These are phyloP conservation scores for Tetragonisca angustula DNA, from an alignment of 2,888 invertebrate species.

Conservation along the genomic window DNA sequence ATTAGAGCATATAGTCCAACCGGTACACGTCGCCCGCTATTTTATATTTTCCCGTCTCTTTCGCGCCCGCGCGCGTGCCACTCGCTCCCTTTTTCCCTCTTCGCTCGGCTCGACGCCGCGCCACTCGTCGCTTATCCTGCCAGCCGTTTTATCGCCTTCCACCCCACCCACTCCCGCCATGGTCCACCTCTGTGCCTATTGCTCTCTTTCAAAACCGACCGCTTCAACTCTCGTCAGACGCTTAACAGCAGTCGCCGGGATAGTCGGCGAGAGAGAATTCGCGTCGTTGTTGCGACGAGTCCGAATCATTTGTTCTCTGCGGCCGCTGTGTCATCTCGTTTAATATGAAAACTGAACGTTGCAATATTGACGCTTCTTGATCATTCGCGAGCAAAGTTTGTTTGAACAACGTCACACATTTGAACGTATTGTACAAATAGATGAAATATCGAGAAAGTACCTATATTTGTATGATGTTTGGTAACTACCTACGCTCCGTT, in stretches of 20 bases:
- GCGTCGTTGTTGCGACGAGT: neutral
- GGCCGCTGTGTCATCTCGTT: no score
- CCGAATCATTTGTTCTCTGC: no score
- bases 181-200: constrained; percentile 4
- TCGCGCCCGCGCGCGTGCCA: constrained; percentile 40
- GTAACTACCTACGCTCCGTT: no score
- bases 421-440: no score
- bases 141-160: constrained; percentile 58
- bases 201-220: constrained; percentile 15
- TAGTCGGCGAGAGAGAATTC: neutral
- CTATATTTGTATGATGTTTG: no score
- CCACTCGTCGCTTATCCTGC: constrained; percentile 62
- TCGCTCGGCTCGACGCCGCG: constrained; percentile 15
- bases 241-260: constrained; percentile 9
- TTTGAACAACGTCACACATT: no score
- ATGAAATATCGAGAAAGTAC: no score
- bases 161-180: constrained; percentile 22
- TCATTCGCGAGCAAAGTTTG: no score
- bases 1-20: constrained; percentile 83
- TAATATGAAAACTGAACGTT: no score
- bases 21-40: constrained; percentile 75
- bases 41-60: constrained; percentile 73
- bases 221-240: constrained; percentile 6
- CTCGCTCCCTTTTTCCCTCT: constrained; percentile 42
- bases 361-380: no score